These are phyloP conservation scores for Zosterops borbonicus DNA, from an alignment of 2,113 vertebrate species.

Conservation along the genomic window DNA sequence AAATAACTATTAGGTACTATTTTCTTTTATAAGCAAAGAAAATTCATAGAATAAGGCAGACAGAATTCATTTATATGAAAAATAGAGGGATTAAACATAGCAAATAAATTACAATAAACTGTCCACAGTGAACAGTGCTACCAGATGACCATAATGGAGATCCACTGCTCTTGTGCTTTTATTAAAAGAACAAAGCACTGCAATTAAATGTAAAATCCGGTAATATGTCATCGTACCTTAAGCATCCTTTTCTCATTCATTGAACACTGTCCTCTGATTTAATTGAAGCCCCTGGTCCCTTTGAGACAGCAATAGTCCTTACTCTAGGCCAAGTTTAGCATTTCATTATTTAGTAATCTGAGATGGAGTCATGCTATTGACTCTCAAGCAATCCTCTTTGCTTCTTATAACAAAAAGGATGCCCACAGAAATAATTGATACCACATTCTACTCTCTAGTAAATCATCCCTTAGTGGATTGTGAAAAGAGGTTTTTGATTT, in stretches of 20 bases:
- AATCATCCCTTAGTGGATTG: slow-evolving; percentile 48
- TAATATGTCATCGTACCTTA: slow-evolving; percentile 64
- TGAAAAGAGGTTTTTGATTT: slow-evolving; percentile 62
- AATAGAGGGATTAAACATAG: slow-evolving; percentile 38
- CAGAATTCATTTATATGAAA: slow-evolving; percentile 55
- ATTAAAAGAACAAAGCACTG: slow-evolving; percentile 68
- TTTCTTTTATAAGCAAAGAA: not conserved
- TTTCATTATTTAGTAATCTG: slow-evolving; percentile 68
- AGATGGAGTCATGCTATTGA: slow-evolving; percentile 58
- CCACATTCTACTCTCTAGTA: slow-evolving; percentile 64
- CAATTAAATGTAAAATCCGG: slow-evolving; percentile 69
- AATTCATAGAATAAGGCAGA: slow-evolving; percentile 31
- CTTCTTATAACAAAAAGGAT: slow-evolving; percentile 73
- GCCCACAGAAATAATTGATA: slow-evolving; percentile 76
- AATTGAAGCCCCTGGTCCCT: slow-evolving; percentile 58
- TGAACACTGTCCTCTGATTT: slow-evolving; percentile 47
- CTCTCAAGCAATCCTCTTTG: slow-evolving; percentile 65
- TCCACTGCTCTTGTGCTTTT: slow-evolving; percentile 61
- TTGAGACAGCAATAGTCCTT: slow-evolving; percentile 59
- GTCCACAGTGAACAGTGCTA: slow-evolving; percentile 53
- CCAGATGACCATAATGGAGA: slow-evolving; percentile 65
- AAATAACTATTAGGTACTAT: slow-evolving; percentile 28
- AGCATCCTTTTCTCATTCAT: slow-evolving; percentile 61
- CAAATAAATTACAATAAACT: slow-evolving; percentile 59
- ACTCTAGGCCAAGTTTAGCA: slow-evolving; percentile 59